Base-by-base conservation (phyloP, 1,140 invertebrate species). In the Steinernema feltiae region DNA sequence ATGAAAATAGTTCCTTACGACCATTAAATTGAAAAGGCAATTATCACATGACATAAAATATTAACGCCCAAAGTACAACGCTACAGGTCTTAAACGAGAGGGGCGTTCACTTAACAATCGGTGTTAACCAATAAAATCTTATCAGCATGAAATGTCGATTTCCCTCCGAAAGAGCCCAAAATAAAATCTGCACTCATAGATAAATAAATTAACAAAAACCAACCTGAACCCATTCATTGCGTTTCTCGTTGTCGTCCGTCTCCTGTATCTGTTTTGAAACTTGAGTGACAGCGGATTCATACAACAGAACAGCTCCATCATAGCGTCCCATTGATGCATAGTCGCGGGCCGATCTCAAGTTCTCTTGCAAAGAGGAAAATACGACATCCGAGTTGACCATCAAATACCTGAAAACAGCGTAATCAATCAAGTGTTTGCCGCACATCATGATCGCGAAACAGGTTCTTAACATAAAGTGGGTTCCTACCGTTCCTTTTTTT, bases 1-100 rank as follows among this genome's bases (percentile, higher is more conserved):
- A n/a, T 21, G 24, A 15, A 15, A 63, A n/a, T 3, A 63, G 2
- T 63, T 63, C n/a, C n/a, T 63, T 15, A 63, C 24, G 53, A 63
- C 53, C 53, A 63, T 63, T 3, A 63, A 63, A 27, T 15, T n/a
- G n/a, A n/a, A n/a, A n/a, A n/a, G 7, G 24, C 7, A 3, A 63
- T 63, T 63, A 63, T 27, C 53, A 27, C 7, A 63, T 15, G 53
- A 63, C 53, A 63, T 63, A 63, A 63, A 63, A 63, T 63, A 63
- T 18, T 7, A 41, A 41, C 35, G 18, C 35, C 35, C 7, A 41
- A 41, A 41, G 35, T 41, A 18, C 35, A 41, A 41, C 18, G 7
- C 35, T 7, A 7, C 35, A 7, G 7, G 7, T 41, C 7, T 7
- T 41, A 41, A n/a, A n/a, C n/a, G n/a, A n/a, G n/a, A n/a, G n/a